Percentiles rank a stretch among this genome's conserved stretches.
These are phyloP conservation scores for Aphelocoma californica DNA, from an alignment of 2,797 vertebrate species.

Conservation along the genomic window DNA sequence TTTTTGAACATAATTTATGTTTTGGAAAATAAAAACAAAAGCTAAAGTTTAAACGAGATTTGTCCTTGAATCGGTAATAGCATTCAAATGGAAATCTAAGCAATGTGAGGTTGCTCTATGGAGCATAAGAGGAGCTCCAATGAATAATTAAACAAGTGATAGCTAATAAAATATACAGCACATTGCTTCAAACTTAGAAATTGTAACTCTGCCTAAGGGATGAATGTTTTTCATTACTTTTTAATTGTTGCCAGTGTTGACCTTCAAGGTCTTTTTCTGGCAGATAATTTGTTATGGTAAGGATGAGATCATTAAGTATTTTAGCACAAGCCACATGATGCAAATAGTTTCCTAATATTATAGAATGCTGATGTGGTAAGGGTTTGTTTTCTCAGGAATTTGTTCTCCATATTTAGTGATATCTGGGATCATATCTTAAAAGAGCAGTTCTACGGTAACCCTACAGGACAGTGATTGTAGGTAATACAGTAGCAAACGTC, in stretches of 20 bases:
- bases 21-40: slow-evolving; percentile 57
- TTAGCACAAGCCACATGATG: slow-evolving; percentile 65
- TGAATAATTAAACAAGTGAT: slow-evolving; percentile 81
- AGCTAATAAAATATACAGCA: slow-evolving; percentile 82
- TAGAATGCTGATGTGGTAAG: slow-evolving; percentile 55
- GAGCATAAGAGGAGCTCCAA: slow-evolving; percentile 71
- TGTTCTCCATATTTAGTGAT: slow-evolving; percentile 45
- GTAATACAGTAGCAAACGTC: background rate
- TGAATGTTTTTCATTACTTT: slow-evolving; percentile 82
- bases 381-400: slow-evolving; percentile 49
- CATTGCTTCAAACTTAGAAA: slow-evolving; percentile 74
- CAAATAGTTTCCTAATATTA: slow-evolving; percentile 67
- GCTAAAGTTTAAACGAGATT: slow-evolving; percentile 55
- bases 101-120: slow-evolving; percentile 75
- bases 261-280: slow-evolving; percentile 78
- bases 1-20: slow-evolving; percentile 46
- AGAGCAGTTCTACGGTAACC: background rate
- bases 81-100: slow-evolving; percentile 75
- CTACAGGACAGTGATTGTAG: background rate
- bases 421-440: slow-evolving; percentile 16
- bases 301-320: slow-evolving; percentile 77
- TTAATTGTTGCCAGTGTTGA: slow-evolving; percentile 80
- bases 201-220: slow-evolving; percentile 75
- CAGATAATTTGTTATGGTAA: slow-evolving; percentile 78
- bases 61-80: slow-evolving; percentile 70